Evolutionary conservation across 2,888 invertebrate genomes (phyloP).

Genomic region (Furcula furcula): DNA sequence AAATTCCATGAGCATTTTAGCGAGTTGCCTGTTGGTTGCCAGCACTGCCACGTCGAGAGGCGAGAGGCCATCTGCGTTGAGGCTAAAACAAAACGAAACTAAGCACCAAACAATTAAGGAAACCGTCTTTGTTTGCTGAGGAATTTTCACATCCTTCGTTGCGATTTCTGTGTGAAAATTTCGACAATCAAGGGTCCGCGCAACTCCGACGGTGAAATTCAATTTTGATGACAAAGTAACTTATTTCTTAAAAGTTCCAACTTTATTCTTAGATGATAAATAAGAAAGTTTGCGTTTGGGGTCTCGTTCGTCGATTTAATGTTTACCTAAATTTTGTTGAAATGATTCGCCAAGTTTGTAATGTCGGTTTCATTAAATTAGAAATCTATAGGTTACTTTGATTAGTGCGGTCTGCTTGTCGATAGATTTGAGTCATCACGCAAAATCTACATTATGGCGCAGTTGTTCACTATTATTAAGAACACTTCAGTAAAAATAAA

Average conservation of each 20-base stretch:
- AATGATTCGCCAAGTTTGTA: conserved; percentile 16
- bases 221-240: neutral
- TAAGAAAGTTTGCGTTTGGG: conserved; percentile 11
- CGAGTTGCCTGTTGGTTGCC: conserved; percentile 93
- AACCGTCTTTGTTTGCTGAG: neutral
- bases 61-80: conserved; percentile 94
- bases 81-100: conserved; percentile 77
- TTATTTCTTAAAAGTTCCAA: too few species aligned
- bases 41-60: conserved; percentile 96
- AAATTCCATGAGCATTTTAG: conserved; percentile 93
- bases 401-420: too few species aligned
- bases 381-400: too few species aligned
- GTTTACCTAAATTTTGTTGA: conserved; percentile 12
- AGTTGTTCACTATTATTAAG: too few species aligned
- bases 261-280: neutral
- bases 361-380: too few species aligned
- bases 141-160: conserved; percentile 1
- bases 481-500: too few species aligned
- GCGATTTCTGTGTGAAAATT: neutral
- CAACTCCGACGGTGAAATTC: neutral
- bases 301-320: conserved; percentile 12
- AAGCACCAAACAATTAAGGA: neutral
- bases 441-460: too few species aligned
- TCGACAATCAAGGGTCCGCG: neutral
- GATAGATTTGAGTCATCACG: too few species aligned